Base-by-base conservation (phyloP, 2,888 invertebrate genomes). In the Ormyrus labotus region DNA sequence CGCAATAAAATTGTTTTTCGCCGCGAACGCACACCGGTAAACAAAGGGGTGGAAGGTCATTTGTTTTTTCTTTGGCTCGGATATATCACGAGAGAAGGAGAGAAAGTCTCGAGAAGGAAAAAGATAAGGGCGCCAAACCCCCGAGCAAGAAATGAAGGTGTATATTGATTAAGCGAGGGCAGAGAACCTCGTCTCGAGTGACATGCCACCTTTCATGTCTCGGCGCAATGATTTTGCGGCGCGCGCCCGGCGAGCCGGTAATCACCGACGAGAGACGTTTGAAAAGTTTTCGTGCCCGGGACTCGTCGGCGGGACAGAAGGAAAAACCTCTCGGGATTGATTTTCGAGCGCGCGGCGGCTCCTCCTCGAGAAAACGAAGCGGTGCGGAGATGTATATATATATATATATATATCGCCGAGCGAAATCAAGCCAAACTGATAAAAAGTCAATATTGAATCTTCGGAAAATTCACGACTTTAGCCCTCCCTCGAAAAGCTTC, bases 361-460 rank as follows among this genome's bases (percentile, higher is more conserved):
- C 3, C 34, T 34, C 34, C 34, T 34, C 34, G 34, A 34, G 34
- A 34, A 34, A 34, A 34, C 34, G 34, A 34, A 34, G 34, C 34
- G 34, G 34, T 13, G 13, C 34, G 2, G 34, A 4, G 1, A 19
- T 19, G 2, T 2, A 13, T 19, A 19, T 19, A 19, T 19, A 19
- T 19, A 19, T 19, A 19, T 19, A 19, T 19, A 19, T 19, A 19
- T 51, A 50, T 48, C 19, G 34, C 13, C 67, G n/a, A 68, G 51
- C 51, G 75, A 53, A 75, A 75, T 68, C 58, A 51, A 75, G 60
- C 47, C 58, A 50, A 74, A 65, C 57, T 13, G 68, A 60, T 60
- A 60, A 60, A 67, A 68, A 68, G 60, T 67, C 11, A 75, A 68
- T 75, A 75, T 75, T 68, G 68, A 48, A 51, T 55, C 63, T 64